Conservation (phyloP, 2,888 invertebrate species). For the Leptopilina myrica region DNA sequence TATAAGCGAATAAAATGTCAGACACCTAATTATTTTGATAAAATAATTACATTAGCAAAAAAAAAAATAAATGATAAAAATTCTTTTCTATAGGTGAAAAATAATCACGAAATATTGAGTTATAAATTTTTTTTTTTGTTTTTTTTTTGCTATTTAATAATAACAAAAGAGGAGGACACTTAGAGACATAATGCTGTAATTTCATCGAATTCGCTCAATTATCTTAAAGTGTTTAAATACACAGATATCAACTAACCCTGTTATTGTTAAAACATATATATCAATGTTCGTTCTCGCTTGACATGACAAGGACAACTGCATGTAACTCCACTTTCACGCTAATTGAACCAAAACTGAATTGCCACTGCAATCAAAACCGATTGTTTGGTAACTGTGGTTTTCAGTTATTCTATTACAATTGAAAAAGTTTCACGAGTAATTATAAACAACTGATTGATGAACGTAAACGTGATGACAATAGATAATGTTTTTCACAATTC, state of each 20-base stretch:
- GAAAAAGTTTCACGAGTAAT: background rate
- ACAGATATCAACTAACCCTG: background rate
- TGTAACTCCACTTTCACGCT: slow-evolving; percentile 31
- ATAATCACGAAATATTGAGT: too few species aligned
- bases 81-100: too few species aligned
- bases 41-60: too few species aligned
- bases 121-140: too few species aligned
- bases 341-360: slow-evolving; percentile 30
- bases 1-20: too few species aligned
- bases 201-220: background rate
- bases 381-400: slow-evolving; percentile 17
- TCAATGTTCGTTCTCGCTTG: slow-evolving; percentile 25
- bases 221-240: background rate
- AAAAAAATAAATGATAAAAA: too few species aligned
- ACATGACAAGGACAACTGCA: slow-evolving; percentile 20
- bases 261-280: background rate
- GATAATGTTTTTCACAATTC: background rate
- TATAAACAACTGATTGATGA: slow-evolving; percentile 2
- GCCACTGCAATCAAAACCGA: slow-evolving; percentile 21
- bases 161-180: too few species aligned
- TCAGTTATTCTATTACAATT: slow-evolving; percentile 6
- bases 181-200: background rate
- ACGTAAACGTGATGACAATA: background rate
- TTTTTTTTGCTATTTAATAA: too few species aligned
- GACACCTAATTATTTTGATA: background rate